Evolutionary conservation across 2,797 vertebrate genomes (phyloP).

Genomic region (Sebastes taczanowskii): DNA sequence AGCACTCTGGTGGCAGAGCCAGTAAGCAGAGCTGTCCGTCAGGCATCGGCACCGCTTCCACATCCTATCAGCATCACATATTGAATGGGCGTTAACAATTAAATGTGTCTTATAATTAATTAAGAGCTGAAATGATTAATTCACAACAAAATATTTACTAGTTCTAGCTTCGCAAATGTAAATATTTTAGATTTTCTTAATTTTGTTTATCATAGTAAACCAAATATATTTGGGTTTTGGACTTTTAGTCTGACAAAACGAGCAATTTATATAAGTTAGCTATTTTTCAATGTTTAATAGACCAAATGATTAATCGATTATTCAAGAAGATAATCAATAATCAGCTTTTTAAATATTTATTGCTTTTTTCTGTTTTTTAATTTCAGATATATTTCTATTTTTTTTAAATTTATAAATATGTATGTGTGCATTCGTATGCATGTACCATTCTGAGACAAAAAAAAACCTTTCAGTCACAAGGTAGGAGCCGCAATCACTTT

Average conservation of each 20-base stretch:
- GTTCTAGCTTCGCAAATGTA: neutral
- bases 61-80: conserved; percentile 74
- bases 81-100: neutral
- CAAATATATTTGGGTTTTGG: neutral
- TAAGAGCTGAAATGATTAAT: neutral
- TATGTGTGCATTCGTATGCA: too few relatives aligned
- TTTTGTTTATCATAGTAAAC: neutral
- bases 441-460: too few relatives aligned
- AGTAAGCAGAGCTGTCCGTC: conserved; percentile 84
- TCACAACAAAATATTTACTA: neutral
- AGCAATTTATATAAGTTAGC: neutral
- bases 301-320: neutral
- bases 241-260: neutral
- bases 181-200: neutral
- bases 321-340: neutral
- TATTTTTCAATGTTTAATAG: neutral
- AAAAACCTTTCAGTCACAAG: too few relatives aligned
- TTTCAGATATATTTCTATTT: too few relatives aligned
- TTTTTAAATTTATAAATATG: too few relatives aligned
- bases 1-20: conserved; percentile 83
- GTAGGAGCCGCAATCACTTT: too few relatives aligned
- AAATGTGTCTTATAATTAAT: neutral
- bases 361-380: too few relatives aligned
- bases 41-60: conserved; percentile 84
- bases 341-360: too few relatives aligned